Base-by-base conservation (phyloP, 2,113 vertebrate species). In the Ageneiosus marmoratus region DNA sequence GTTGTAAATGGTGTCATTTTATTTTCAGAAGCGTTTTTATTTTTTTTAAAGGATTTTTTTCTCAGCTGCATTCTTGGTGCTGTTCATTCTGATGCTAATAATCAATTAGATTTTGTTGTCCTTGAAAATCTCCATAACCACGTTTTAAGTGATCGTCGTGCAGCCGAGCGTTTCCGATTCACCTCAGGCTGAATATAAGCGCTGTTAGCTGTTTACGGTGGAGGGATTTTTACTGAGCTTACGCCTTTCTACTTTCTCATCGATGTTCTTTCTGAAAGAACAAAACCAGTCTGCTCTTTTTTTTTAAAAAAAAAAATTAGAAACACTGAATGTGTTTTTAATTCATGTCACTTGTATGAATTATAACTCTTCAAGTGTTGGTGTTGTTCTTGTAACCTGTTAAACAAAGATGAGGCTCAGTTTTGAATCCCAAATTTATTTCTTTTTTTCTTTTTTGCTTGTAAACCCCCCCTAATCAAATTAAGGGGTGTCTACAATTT, bases 281-380 rank as follows among this genome's bases (percentile, higher is more conserved):
- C 18, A 20, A 37, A 37, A 67, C 32, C 7, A 46, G 37, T 46
- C 37, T 81, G 76, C 79, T 84, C 12, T 3, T 48, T 12, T 50
- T 77, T 79, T 65, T 82, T 27, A n/a, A n/a, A n/a, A n/a, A n/a
- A n/a, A n/a, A n/a, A n/a, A n/a, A 27, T 77, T 85, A 83, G 62
- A 78, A 76, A 75, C 84, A 24, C 81, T 80, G 81, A 67, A 81
- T 83, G 86, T 86, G 84, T 89, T 87, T 80, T 51, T 75, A 76
- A 86, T 82, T 78, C 65, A 60, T 88, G 44, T 83, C 79, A 69
- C 70, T 74, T 81, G 74, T 85, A 79, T 85, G 65, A 89, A 79
- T 73, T 88, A 69, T 89, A 89, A 87, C 90, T 90, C 89, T 90
- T 89, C 89, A 90, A 90, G 86, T 83, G 65, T 82, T 90, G 83